Percentiles rank a stretch among this genome's conserved stretches.
Evolutionary conservation across 1,140 invertebrate genomes (phyloP).

Genomic region (Capitella teleta): DNA sequence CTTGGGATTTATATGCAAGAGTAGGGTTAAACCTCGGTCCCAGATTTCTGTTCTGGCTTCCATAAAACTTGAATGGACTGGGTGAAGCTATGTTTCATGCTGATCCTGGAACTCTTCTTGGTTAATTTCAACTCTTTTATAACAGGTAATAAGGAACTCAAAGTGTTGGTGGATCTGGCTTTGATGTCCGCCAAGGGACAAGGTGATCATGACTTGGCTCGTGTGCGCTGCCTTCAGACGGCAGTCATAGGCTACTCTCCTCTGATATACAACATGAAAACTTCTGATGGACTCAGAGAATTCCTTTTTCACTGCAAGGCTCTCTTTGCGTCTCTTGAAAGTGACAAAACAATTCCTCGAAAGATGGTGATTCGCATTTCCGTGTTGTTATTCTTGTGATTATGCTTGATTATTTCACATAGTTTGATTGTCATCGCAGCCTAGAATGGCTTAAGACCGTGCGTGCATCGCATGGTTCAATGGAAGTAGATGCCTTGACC

Average conservation of each 20-base stretch:
- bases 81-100: no score
- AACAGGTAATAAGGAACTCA: constrained; percentile 23
- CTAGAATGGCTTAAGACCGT: constrained; percentile 26
- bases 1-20: no score
- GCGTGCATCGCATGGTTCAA: constrained; percentile 27
- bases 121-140: no score
- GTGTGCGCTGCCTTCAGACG: constrained; percentile 26
- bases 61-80: no score
- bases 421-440: constrained; percentile 3
- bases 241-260: constrained; percentile 31
- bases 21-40: no score
- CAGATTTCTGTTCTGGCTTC: no score
- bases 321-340: constrained; percentile 25
- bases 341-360: constrained; percentile 20
- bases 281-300: constrained; percentile 14
- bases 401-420: not conserved
- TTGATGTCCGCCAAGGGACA: constrained; percentile 31
- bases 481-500: constrained; percentile 28
- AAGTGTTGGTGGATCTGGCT: constrained; percentile 35
- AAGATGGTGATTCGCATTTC: constrained; percentile 25
- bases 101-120: no score
- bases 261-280: constrained; percentile 27
- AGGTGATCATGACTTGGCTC: constrained; percentile 22
- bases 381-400: no score
- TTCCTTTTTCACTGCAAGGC: constrained; percentile 22